Conservation (phyloP, 2,797 vertebrate genomes). For the Sorex maritimensis region DNA sequence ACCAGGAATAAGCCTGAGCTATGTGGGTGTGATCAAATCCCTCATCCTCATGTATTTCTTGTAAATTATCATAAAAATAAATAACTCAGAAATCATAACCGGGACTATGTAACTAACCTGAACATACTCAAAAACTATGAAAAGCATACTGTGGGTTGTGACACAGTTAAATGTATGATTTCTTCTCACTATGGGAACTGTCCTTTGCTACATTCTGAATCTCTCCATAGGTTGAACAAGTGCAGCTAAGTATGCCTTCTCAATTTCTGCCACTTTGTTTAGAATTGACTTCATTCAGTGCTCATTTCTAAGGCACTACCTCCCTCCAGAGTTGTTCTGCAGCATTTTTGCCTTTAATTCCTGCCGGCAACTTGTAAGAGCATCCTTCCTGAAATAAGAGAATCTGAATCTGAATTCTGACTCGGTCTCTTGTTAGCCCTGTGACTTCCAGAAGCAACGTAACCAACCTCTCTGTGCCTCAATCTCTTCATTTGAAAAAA, state of each 20-base stretch:
- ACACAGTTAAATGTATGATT: conserved; percentile 5
- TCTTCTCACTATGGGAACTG: background rate
- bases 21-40: too few species aligned
- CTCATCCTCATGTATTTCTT: too few species aligned
- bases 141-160: background rate
- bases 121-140: background rate
- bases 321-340: background rate
- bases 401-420: background rate
- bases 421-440: background rate
- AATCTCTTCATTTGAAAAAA: conserved; percentile 39
- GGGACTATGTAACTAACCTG: too few species aligned
- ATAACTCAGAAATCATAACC: too few species aligned
- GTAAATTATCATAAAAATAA: too few species aligned
- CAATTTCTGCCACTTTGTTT: conserved; percentile 9
- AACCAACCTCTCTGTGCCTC: background rate
- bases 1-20: too few species aligned
- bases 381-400: background rate
- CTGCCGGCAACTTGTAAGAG: background rate
- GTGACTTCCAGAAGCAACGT: background rate
- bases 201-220: background rate
- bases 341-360: background rate
- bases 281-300: conserved; percentile 53
- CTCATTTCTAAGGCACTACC: background rate
- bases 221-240: background rate
- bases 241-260: background rate